Evolutionary conservation across 2,888 invertebrate species (phyloP).

Genomic region (Steinernema scapterisci): DNA sequence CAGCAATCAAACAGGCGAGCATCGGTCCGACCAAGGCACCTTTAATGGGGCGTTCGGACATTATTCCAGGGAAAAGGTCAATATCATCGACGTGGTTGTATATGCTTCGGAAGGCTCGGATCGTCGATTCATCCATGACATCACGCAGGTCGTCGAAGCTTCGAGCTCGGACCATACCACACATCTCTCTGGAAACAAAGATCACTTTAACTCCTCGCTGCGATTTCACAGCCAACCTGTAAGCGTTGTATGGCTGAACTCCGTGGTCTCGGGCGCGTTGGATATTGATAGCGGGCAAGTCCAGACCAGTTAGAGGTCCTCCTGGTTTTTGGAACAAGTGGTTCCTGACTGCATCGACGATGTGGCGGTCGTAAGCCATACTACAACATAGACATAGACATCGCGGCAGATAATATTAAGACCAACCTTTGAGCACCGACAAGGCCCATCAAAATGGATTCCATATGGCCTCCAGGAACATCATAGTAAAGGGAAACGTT

Average conservation of each 20-base stretch:
- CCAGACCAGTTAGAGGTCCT: conserved; percentile 72
- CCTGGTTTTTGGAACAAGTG: conserved; percentile 80
- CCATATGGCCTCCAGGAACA: conserved; percentile 61
- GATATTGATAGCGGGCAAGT: conserved; percentile 86
- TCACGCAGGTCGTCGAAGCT: conserved; percentile 82
- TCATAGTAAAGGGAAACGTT: conserved; percentile 62
- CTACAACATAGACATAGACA: conserved; percentile 43
- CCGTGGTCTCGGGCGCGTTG: conserved; percentile 87
- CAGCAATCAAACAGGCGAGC: conserved; percentile 89
- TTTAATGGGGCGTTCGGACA: conserved; percentile 79
- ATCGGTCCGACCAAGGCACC: conserved; percentile 85
- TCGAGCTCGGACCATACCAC: conserved; percentile 81
- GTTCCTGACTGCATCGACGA: conserved; percentile 70
- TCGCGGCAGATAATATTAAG: too few relatives aligned
- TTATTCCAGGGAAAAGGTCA: conserved; percentile 89
- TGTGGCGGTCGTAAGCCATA: conserved; percentile 66
- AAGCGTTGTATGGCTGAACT: conserved; percentile 79
- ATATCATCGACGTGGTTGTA: conserved; percentile 85
- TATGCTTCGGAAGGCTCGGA: conserved; percentile 51
- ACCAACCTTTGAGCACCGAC: conserved; percentile 56
- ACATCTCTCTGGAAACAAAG: conserved; percentile 73
- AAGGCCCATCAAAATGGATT: conserved; percentile 66
- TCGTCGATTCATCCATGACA: conserved; percentile 73
- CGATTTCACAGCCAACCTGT: conserved; percentile 37
- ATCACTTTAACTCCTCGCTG: neutral